phyloP scores from a whole-genome alignment of 2,888 invertebrate genomes.

The Eudasyphora cyanicolor region DNA sequence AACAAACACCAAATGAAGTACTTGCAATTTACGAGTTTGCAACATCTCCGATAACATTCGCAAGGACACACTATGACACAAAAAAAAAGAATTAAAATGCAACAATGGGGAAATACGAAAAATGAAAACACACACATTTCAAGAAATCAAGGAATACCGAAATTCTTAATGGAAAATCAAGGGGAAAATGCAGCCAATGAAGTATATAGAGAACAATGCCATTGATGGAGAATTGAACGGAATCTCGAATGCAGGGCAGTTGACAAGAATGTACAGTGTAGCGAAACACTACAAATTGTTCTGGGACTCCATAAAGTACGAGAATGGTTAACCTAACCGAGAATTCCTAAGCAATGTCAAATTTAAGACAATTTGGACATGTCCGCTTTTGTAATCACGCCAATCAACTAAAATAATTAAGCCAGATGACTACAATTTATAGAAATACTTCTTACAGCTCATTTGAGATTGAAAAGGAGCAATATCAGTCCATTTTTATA shows the following conservation, averaged over 20 bases:
- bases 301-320: too few species aligned
- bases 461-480: too few species aligned
- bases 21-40: not conserved
- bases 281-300: not conserved
- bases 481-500: too few species aligned
- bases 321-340: too few species aligned
- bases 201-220: not conserved
- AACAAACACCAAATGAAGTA: not conserved
- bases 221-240: not conserved
- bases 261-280: not conserved
- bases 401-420: too few species aligned
- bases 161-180: not conserved
- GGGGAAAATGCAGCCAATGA: slow-evolving; percentile 11
- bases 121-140: not conserved
- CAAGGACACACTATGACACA: slow-evolving; percentile 2
- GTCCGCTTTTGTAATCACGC: too few species aligned
- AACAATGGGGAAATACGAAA: not conserved
- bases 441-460: too few species aligned
- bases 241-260: not conserved
- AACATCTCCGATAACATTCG: slow-evolving; percentile 4
- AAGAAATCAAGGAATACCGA: slow-evolving; percentile 3
- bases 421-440: too few species aligned
- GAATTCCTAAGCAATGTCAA: too few species aligned
- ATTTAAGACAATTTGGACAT: too few species aligned
- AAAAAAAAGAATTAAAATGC: not conserved